Percentiles rank a stretch among this genome's conserved stretches.
Evolutionary conservation across 2,888 invertebrate genomes (phyloP).

Genomic region (Tetheella fluctuosa): DNA sequence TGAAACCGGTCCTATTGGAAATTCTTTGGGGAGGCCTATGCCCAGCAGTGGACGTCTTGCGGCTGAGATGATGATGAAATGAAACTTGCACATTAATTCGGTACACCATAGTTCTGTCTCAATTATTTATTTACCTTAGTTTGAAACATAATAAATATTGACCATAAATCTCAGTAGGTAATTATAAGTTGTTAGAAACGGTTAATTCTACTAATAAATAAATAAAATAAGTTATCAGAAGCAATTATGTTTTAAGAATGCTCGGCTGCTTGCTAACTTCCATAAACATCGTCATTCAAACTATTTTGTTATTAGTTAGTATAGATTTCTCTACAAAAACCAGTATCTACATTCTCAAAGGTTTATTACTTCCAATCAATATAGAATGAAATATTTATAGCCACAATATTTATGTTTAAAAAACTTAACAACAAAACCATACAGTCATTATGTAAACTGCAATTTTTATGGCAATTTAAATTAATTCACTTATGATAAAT

Average conservation of each 20-base stretch:
- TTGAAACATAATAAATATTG: too few species aligned
- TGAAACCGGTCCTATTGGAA: too few species aligned
- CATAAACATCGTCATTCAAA: not conserved
- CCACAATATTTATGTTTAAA: slow-evolving; percentile 58
- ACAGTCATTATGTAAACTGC: slow-evolving; percentile 70
- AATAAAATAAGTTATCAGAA: slow-evolving; percentile 6
- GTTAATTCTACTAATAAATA: not conserved
- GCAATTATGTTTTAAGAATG: not conserved
- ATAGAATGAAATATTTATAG: slow-evolving; percentile 60
- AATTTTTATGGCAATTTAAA: slow-evolving; percentile 78
- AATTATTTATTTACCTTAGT: too few species aligned
- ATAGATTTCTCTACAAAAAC: slow-evolving; percentile 11
- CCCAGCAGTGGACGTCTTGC: too few species aligned
- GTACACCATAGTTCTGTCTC: too few species aligned
- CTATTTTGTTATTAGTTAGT: slow-evolving; percentile 4
- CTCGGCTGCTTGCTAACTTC: not conserved
- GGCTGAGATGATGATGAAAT: too few species aligned
- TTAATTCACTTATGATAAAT: slow-evolving; percentile 81
- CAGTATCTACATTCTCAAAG: not conserved
- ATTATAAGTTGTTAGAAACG: not conserved
- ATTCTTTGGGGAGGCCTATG: too few species aligned
- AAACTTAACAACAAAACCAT: slow-evolving; percentile 49
- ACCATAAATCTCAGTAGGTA: not conserved
- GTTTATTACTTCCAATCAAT: slow-evolving; percentile 45
- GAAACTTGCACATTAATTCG: too few species aligned